These are phyloP conservation scores for Macrosoma leucophasiata DNA, from an alignment of 2,888 invertebrate genomes.

Conservation along the genomic window DNA sequence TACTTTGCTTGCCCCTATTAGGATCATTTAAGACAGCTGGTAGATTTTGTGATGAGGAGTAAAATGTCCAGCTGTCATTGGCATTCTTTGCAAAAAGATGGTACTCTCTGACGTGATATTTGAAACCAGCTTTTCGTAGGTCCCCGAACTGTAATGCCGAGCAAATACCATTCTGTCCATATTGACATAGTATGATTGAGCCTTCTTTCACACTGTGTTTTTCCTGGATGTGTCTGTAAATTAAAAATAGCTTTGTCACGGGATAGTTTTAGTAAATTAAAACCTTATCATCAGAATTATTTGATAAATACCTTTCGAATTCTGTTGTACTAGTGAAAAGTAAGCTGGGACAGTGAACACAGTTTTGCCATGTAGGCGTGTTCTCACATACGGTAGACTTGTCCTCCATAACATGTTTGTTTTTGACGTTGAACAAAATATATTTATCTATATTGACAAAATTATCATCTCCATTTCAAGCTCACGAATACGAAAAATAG, in stretches of 20 bases:
- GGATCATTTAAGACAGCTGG: slow-evolving; percentile 98
- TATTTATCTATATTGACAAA: too few relatives aligned
- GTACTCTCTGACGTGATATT: slow-evolving; percentile 86
- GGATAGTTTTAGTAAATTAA: too few relatives aligned
- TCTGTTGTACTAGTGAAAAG: slow-evolving; percentile 74
- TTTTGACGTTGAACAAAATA: slow-evolving; percentile 1
- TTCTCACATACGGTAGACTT: slow-evolving; percentile 46
- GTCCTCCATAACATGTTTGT: slow-evolving; percentile 70
- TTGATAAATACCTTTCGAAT: slow-evolving; percentile 71
- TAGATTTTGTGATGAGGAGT: slow-evolving; percentile 94
- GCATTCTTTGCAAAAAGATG: slow-evolving; percentile 61
- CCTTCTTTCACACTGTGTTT: slow-evolving; percentile 90
- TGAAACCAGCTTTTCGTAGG: slow-evolving; percentile 90
- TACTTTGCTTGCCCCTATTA: slow-evolving; percentile 89
- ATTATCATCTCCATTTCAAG: too few relatives aligned
- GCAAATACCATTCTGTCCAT: slow-evolving; percentile 91
- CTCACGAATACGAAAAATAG: too few relatives aligned
- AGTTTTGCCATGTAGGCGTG: slow-evolving; percentile 76
- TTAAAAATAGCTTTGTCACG: slow-evolving; percentile 14
- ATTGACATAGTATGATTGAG: slow-evolving; percentile 89
- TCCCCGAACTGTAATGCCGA: slow-evolving; percentile 92
- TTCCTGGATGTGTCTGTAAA: slow-evolving; percentile 84
- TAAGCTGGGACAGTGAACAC: slow-evolving; percentile 77
- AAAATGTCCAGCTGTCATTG: slow-evolving; percentile 86
- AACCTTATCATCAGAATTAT: too few relatives aligned